These are phyloP conservation scores for Suillia variegata DNA, from an alignment of 2,888 invertebrate genomes.

Conservation along the genomic window DNA sequence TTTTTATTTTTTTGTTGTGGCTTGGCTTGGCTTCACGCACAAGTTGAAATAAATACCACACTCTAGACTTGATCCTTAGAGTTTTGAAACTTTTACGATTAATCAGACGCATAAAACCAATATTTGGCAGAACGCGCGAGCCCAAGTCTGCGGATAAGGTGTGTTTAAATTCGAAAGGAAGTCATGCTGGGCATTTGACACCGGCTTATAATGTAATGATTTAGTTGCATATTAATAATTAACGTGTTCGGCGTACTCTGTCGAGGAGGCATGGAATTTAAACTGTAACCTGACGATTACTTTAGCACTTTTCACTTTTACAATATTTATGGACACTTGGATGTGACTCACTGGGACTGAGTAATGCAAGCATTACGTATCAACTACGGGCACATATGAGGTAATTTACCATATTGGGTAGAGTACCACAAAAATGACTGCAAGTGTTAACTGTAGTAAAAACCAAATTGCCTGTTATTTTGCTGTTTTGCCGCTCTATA, in stretches of 20 bases:
- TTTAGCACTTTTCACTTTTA: constrained; percentile 7
- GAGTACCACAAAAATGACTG: background rate
- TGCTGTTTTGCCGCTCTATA: constrained; percentile 18
- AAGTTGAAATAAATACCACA: background rate
- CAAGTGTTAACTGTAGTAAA: background rate
- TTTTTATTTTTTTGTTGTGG: too few relatives aligned
- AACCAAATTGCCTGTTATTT: background rate
- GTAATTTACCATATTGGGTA: background rate
- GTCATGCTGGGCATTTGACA: constrained; percentile 54
- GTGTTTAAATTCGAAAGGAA: constrained; percentile 1
- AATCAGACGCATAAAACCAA: constrained; percentile 43
- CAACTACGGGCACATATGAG: background rate
- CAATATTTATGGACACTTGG: background rate
- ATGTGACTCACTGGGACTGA: background rate
- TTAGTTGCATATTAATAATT: constrained; percentile 55
- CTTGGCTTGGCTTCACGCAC: too few relatives aligned
- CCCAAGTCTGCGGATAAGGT: background rate
- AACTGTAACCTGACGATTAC: background rate
- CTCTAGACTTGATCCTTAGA: constrained; percentile 3
- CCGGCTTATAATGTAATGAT: constrained; percentile 55
- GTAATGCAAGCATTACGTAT: background rate
- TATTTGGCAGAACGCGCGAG: constrained; percentile 17
- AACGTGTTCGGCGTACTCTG: constrained; percentile 34
- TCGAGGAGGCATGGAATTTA: background rate
- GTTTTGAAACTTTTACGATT: constrained; percentile 39